Conservation (phyloP, 2,888 invertebrate species). For the Anthoptus insignis region DNA sequence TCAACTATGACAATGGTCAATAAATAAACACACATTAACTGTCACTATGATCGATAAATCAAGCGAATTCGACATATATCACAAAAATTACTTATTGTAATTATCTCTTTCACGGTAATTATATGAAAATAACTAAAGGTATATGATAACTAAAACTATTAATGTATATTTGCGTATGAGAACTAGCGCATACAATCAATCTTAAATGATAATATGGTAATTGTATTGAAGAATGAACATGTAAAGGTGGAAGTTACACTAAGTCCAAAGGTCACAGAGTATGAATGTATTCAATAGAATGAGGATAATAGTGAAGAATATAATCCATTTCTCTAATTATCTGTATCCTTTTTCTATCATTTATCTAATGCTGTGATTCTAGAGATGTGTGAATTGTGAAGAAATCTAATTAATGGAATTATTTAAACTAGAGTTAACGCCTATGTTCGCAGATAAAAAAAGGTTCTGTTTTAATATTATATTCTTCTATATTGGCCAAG, state of each 20-base stretch:
- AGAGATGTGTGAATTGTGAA: neutral
- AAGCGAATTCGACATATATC: neutral
- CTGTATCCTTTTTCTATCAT: neutral
- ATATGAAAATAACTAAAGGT: neutral
- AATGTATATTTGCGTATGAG: neutral
- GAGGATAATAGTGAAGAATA: neutral
- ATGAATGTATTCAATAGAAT: neutral
- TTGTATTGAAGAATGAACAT: neutral
- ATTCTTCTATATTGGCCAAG: no score
- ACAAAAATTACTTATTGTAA: neutral
- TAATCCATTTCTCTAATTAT: neutral
- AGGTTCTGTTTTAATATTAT: no score
- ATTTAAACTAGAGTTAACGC: no score
- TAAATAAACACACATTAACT: no score
- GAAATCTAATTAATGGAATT: no score
- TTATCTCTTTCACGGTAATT: neutral
- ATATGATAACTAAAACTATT: neutral
- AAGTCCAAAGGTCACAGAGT: neutral
- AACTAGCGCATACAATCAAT: slow-evolving; percentile 14
- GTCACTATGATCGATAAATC: neutral
- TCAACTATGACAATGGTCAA: no score
- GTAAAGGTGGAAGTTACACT: neutral
- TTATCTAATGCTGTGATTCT: neutral
- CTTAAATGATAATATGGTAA: slow-evolving; percentile 1
- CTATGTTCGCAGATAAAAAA: no score